A percentile compares a stretch with the other conserved stretches of the same genome.
phyloP scores from a whole-genome alignment of 2,888 invertebrate species.

The Blomia tropicalis region DNA sequence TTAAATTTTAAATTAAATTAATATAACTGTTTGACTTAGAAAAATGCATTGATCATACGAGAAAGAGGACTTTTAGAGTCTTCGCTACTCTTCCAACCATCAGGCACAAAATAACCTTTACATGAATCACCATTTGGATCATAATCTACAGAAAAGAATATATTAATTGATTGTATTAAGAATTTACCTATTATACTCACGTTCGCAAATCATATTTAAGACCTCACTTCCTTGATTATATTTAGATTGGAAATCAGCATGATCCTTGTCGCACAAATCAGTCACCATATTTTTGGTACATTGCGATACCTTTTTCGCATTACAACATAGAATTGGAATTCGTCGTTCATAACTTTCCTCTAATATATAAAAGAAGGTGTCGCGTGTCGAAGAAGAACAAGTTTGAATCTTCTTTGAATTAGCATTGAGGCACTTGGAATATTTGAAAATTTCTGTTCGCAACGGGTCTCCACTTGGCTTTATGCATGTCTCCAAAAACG shows the following conservation, averaged over 20 bases:
- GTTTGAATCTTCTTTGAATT: not conserved
- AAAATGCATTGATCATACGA: constrained; percentile 8
- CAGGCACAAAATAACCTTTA: not conserved
- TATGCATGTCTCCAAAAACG: not conserved
- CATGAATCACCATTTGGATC: not conserved
- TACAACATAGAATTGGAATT: constrained; percentile 1
- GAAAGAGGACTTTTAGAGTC: not conserved
- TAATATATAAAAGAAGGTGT: not conserved
- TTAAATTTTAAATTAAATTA: not conserved
- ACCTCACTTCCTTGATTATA: not conserved
- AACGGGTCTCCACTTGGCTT: not conserved
- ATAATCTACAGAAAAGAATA: not conserved
- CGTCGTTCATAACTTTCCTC: not conserved
- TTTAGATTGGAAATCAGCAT: not conserved
- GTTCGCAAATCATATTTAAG: not conserved
- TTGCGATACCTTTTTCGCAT: not conserved
- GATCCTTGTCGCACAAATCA: not conserved
- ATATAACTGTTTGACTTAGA: constrained; percentile 3
- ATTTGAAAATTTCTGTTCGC: not conserved
- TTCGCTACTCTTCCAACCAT: not conserved
- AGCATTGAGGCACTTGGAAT: not conserved
- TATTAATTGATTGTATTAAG: too few species aligned
- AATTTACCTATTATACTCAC: too few species aligned
- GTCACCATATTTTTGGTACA: not conserved
- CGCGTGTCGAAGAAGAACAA: not conserved